These are phyloP conservation scores for Cheilosia pagana DNA, from an alignment of 2,888 invertebrate genomes.

Conservation along the genomic window DNA sequence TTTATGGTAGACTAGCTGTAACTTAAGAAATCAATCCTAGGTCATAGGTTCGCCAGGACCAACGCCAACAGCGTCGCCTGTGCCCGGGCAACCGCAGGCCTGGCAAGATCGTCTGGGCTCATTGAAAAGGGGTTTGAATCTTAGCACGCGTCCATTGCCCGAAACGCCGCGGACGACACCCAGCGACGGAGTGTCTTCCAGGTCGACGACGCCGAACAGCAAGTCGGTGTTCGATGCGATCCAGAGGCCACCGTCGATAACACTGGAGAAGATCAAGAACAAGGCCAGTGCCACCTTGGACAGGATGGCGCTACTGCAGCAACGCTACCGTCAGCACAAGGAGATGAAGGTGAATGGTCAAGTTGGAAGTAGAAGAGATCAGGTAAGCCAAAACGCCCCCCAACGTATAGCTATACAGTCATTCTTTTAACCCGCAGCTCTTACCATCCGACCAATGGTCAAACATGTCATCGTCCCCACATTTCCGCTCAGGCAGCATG, in stretches of 20 bases:
- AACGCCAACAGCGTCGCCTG: slow-evolving; percentile 77
- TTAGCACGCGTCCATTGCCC: slow-evolving; percentile 84
- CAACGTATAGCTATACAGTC: slow-evolving; percentile 37
- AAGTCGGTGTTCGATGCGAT: slow-evolving; percentile 83
- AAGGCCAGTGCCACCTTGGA: slow-evolving; percentile 83
- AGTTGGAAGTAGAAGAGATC: slow-evolving; percentile 77
- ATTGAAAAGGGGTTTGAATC: slow-evolving; percentile 77
- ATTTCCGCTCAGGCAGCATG: slow-evolving; percentile 83
- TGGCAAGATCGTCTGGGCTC: slow-evolving; percentile 79
- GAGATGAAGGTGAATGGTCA: slow-evolving; percentile 83
- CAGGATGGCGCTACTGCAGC: slow-evolving; percentile 84
- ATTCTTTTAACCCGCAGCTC: slow-evolving; percentile 76
- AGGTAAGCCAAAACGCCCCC: slow-evolving; percentile 76
- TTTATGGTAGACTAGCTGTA: slow-evolving; percentile 18
- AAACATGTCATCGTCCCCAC: slow-evolving; percentile 82
- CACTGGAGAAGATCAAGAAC: slow-evolving; percentile 83
- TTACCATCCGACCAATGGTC: slow-evolving; percentile 82
- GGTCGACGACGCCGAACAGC: slow-evolving; percentile 80
- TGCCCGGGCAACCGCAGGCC: slow-evolving; percentile 75
- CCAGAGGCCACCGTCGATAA: slow-evolving; percentile 82
- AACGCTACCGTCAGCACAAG: slow-evolving; percentile 86
- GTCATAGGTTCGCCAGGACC: slow-evolving; percentile 74
- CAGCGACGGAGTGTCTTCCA: slow-evolving; percentile 81
- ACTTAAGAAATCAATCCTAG: slow-evolving; percentile 77
- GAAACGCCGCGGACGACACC: slow-evolving; percentile 84